These are phyloP conservation scores for Erythrolamprus reginae DNA, from an alignment of 2,113 vertebrate species.

Conservation along the genomic window DNA sequence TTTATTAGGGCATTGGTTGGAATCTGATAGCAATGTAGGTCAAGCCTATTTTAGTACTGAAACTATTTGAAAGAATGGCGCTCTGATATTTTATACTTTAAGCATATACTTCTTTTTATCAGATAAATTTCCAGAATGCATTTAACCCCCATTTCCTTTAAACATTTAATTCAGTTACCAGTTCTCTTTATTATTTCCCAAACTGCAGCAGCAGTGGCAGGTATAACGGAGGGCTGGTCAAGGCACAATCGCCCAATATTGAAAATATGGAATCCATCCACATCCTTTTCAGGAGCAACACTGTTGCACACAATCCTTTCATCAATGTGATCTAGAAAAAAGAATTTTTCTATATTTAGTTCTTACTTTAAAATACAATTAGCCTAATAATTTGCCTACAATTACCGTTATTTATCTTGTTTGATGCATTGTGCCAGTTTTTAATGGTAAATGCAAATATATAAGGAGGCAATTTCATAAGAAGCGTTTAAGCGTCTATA, in stretches of 20 bases:
- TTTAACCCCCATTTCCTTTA: background rate
- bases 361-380: background rate
- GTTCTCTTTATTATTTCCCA: slow-evolving; percentile 89
- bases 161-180: slow-evolving; percentile 60
- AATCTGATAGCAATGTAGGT: background rate
- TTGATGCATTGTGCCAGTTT: background rate
- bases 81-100: background rate
- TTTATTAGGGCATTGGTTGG: too few relatives aligned
- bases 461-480: background rate
- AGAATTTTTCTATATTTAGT: background rate
- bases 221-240: slow-evolving; percentile 83
- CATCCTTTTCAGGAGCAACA: slow-evolving; percentile 86
- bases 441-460: background rate
- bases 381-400: background rate
- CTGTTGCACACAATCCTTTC: slow-evolving; percentile 83
- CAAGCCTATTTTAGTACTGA: background rate
- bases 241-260: slow-evolving; percentile 89
- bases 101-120: background rate
- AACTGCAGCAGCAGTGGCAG: slow-evolving; percentile 86
- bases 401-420: background rate
- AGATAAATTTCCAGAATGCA: background rate
- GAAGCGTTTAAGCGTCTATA: background rate
- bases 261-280: slow-evolving; percentile 89
- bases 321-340: slow-evolving; percentile 77
- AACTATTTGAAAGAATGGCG: background rate